Evolutionary conservation across 2,888 invertebrate genomes (phyloP).

Genomic region (Rotaria socialis): DNA sequence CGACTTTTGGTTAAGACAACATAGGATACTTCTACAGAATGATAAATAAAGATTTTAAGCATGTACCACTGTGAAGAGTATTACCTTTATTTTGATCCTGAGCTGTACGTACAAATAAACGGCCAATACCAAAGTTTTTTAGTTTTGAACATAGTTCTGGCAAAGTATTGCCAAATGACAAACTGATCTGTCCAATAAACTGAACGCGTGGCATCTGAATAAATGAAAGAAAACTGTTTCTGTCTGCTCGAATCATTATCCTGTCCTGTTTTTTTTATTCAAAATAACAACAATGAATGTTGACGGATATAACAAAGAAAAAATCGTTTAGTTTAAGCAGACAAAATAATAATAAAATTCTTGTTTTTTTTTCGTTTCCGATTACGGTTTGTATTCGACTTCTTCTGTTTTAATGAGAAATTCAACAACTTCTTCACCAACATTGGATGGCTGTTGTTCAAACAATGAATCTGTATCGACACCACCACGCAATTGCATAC

Average conservation of each 20-base stretch:
- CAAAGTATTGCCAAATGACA: slow-evolving; percentile 42
- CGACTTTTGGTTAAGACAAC: slow-evolving; percentile 40
- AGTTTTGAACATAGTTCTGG: slow-evolving; percentile 45
- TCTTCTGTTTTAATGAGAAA: slow-evolving; percentile 34
- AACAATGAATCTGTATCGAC: slow-evolving; percentile 5
- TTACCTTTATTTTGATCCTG: slow-evolving; percentile 42
- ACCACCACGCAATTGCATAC: slow-evolving; percentile 37
- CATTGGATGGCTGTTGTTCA: background rate
- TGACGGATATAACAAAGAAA: slow-evolving; percentile 19
- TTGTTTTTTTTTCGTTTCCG: background rate
- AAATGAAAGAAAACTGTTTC: background rate
- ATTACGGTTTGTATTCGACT: slow-evolving; percentile 22
- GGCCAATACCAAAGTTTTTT: slow-evolving; percentile 44
- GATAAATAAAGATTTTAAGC: background rate
- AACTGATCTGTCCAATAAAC: slow-evolving; percentile 41
- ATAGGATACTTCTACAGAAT: slow-evolving; percentile 44
- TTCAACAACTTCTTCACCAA: slow-evolving; percentile 23
- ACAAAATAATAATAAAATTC: slow-evolving; percentile 23
- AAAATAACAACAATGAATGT: slow-evolving; percentile 14
- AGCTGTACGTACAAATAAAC: slow-evolving; percentile 39
- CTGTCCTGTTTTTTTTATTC: background rate
- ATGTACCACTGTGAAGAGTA: background rate
- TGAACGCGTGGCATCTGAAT: slow-evolving; percentile 41
- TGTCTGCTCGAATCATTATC: slow-evolving; percentile 17
- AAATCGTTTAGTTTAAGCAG: background rate